Base-by-base conservation (phyloP, 2,888 invertebrate species). In the Mantis religiosa region DNA sequence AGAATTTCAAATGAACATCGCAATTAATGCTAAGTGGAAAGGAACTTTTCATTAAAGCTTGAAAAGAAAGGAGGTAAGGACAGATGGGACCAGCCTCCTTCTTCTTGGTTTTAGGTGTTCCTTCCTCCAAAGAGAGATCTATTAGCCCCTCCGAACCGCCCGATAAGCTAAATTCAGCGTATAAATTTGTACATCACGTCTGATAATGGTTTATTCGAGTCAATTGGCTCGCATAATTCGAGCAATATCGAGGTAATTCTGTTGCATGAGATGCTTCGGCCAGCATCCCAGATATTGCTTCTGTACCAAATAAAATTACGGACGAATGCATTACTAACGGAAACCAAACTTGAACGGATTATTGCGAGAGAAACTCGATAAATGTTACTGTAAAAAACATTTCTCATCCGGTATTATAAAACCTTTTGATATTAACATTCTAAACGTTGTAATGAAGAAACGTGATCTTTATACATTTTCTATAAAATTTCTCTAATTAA, bases 1-100 rank as follows among this genome's bases (percentile, higher is more conserved):
- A 88, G 90, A 90, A 90, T 90, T 90, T 88, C 89, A 90, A 90
- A 90, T 90, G 90, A 90, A 90, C 90, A 90, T 90, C 88, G 90
- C 89, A 90, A 90, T 90, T 90, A 90, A 90, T 90, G 90, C 90
- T 90, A 90, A 90, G 90, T 90, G 90, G 90, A 85, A 89, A 83
- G 89, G 88, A 89, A 90, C 90, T 90, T 90, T 90, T 90, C 90
- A 90, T 90, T 90, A 90, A 89, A 90, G 88, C 90, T 89, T 83
- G 87, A 88, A 88, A 87, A 84, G 87, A 88, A 89, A 90, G 34
- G 47, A 27, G 30, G 86, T 71, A 34, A 89, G 87, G 83, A 87
- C 87, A 87, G 87, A 87, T 87, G 87, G 30, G 28, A 87, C 28
- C n/a, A 82, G 9, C n/a, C 54, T 27, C 34, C 25, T 20, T 14